phyloP scores from a whole-genome alignment of 2,113 vertebrate genomes.

The Heterocephalus glaber region DNA sequence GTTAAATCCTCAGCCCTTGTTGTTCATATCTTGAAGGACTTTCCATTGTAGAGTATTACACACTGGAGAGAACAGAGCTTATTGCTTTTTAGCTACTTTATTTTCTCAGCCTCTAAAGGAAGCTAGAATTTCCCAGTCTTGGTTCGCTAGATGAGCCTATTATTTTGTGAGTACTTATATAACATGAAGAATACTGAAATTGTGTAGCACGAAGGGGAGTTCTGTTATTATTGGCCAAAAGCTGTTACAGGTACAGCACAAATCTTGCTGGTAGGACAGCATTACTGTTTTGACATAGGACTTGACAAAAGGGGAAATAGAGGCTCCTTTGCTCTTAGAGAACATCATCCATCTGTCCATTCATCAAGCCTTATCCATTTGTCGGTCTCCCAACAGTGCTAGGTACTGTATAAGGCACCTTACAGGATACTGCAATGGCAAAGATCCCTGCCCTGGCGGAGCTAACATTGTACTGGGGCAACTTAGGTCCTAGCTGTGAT shows the following conservation, averaged over 20 bases:
- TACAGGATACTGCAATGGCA: neutral
- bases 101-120: neutral
- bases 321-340: neutral
- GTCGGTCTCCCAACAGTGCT: neutral
- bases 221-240: neutral
- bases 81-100: neutral
- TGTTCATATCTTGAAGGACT: neutral
- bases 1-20: too few species aligned
- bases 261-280: neutral
- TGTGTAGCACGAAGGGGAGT: neutral
- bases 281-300: neutral
- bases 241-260: neutral
- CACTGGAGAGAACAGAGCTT: neutral
- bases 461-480: neutral
- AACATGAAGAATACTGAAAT: neutral
- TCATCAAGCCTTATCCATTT: neutral
- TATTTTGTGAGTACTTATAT: neutral
- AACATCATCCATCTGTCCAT: neutral
- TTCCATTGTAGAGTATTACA: neutral
- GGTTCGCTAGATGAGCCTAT: neutral
- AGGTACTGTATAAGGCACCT: neutral
- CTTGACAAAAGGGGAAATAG: neutral
- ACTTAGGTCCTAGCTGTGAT: neutral
- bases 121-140: neutral
- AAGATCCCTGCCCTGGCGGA: neutral